These are phyloP conservation scores for Lethenteron reissneri DNA, from an alignment of 2,113 vertebrate species.

Conservation along the genomic window DNA sequence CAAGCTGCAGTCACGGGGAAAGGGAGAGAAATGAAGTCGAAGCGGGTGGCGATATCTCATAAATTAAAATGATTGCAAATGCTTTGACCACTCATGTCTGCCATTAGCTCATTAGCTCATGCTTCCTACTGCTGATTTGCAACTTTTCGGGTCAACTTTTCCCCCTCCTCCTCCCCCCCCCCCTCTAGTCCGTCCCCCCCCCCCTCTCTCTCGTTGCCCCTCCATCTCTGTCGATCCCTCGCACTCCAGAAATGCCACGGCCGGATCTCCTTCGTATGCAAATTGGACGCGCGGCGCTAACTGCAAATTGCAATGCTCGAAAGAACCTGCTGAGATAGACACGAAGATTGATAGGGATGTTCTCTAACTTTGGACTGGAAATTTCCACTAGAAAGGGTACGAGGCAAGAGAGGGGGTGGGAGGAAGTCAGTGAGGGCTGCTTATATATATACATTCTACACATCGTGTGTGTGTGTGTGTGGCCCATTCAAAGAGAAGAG, in stretches of 20 bases:
- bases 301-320: neutral
- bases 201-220: neutral
- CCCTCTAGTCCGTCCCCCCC: neutral
- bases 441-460: too few relatives aligned
- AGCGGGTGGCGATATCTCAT: too few relatives aligned
- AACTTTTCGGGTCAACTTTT: neutral
- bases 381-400: neutral
- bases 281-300: slow-evolving; percentile 6
- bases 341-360: slow-evolving; percentile 4
- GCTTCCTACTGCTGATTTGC: slow-evolving; percentile 2
- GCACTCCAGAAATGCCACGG: neutral
- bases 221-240: neutral
- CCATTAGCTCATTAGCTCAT: slow-evolving; percentile 1
- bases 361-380: neutral
- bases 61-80: too few relatives aligned
- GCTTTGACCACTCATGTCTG: neutral
- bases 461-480: too few relatives aligned
- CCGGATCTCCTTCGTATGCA: slow-evolving; percentile 4
- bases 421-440: too few relatives aligned
- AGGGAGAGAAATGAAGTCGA: too few relatives aligned
- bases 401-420: too few relatives aligned
- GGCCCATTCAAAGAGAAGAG: too few relatives aligned
- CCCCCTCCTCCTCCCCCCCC: neutral
- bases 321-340: slow-evolving; percentile 1
- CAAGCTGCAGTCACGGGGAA: too few relatives aligned